Conservation (phyloP, 2,113 vertebrate species). For the Mionectes macconnelli region DNA sequence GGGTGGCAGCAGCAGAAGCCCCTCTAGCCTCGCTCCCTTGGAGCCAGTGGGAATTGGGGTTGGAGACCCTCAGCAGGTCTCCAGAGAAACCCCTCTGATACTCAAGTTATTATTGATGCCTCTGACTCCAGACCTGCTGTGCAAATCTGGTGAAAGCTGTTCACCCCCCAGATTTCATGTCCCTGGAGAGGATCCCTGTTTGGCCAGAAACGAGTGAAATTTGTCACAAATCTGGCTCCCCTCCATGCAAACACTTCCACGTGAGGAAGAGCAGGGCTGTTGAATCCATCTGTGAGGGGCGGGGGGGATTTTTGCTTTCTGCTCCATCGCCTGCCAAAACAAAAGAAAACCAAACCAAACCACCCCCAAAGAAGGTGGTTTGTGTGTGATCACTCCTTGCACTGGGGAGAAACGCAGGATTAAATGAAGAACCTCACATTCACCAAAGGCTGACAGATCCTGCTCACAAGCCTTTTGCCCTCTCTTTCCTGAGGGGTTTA, state of each 20-base stretch:
- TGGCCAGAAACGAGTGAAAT: neutral
- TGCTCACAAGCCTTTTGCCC: neutral
- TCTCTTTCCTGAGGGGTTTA: neutral
- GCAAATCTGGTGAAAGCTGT: neutral
- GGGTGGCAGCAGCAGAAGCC: neutral
- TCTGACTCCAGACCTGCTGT: neutral
- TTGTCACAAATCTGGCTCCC: neutral
- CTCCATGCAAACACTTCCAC: neutral
- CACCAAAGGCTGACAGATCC: neutral
- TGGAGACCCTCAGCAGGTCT: neutral
- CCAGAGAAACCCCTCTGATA: neutral
- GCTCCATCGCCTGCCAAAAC: neutral
- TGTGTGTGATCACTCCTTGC: neutral
- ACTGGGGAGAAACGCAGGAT: neutral
- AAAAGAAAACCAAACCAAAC: neutral
- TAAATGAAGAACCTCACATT: neutral
- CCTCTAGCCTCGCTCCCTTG: neutral
- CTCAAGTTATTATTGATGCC: neutral
- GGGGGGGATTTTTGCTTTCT: neutral
- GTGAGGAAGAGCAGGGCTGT: neutral
- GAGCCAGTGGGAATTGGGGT: rapidly evolving
- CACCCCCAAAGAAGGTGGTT: neutral
- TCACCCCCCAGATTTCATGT: neutral
- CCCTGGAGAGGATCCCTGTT: neutral
- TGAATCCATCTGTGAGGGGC: neutral